phyloP scores from a whole-genome alignment of 1,140 invertebrate genomes.

The Aphelenchoides avenae region DNA sequence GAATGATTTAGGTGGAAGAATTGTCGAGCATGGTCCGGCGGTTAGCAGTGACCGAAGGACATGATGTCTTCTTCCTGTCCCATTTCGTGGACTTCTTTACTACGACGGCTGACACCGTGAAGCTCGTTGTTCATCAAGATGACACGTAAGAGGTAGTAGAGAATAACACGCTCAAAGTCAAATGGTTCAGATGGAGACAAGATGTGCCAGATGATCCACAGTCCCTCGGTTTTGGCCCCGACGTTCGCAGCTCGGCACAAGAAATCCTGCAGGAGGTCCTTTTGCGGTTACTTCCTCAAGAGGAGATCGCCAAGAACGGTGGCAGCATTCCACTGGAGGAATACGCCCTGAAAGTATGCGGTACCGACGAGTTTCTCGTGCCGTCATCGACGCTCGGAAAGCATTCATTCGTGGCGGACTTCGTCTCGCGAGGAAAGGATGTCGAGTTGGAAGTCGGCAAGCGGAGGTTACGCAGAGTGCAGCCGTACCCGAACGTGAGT shows the following conservation, averaged over 20 bases:
- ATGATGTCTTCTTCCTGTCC: slow-evolving; percentile 38
- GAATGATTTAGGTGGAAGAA: slow-evolving; percentile 20
- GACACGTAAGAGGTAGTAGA: slow-evolving; percentile 24
- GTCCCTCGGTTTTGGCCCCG: slow-evolving; percentile 33
- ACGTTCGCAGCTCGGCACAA: slow-evolving; percentile 14
- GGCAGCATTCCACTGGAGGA: slow-evolving; percentile 42
- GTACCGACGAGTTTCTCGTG: slow-evolving; percentile 34
- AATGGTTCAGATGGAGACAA: slow-evolving; percentile 30
- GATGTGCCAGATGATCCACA: slow-evolving; percentile 15
- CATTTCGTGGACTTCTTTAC: slow-evolving; percentile 40
- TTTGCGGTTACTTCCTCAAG: slow-evolving; percentile 28
- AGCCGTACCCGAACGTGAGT: slow-evolving; percentile 9
- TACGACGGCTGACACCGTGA: slow-evolving; percentile 36
- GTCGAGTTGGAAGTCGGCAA: slow-evolving; percentile 37
- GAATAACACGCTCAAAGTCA: slow-evolving; percentile 17
- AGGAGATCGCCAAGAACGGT: slow-evolving; percentile 25
- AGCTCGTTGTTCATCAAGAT: slow-evolving; percentile 38
- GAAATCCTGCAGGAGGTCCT: slow-evolving; percentile 38
- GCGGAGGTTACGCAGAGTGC: slow-evolving; percentile 10
- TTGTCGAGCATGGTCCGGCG: slow-evolving; percentile 2
- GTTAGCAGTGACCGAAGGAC: not conserved
- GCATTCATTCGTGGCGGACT: slow-evolving; percentile 32
- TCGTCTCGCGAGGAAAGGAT: slow-evolving; percentile 32
- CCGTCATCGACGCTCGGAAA: slow-evolving; percentile 20
- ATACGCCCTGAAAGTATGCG: slow-evolving; percentile 34